A percentile compares a stretch with the other conserved stretches of the same genome.
phyloP scores from a whole-genome alignment of 2,797 vertebrate species.

The Hemitrygon akajei region DNA sequence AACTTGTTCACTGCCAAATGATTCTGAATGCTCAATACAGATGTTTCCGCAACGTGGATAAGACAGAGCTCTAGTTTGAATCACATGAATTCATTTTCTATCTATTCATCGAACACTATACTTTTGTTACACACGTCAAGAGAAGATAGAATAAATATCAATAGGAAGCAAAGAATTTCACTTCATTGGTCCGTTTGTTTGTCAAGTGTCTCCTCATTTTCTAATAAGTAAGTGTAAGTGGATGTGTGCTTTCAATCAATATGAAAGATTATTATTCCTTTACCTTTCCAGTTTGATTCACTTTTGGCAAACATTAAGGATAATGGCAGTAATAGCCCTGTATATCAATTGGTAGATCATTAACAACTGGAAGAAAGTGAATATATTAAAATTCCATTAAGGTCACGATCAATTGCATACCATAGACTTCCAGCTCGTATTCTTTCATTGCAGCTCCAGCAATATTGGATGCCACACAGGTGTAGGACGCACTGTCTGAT shows the following conservation, averaged over 20 bases:
- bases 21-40: neutral
- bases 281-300: neutral
- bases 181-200: neutral
- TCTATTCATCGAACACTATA: neutral
- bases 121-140: neutral
- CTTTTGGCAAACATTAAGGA: neutral
- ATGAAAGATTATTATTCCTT: neutral
- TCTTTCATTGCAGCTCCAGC: conserved; percentile 73
- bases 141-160: neutral
- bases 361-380: neutral
- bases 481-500: conserved; percentile 74
- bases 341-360: neutral
- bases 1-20: neutral
- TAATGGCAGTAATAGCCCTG: neutral
- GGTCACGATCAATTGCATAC: conserved; percentile 53
- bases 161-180: neutral
- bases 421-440: conserved; percentile 80
- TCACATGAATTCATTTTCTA: neutral
- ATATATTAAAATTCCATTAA: neutral
- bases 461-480: conserved; percentile 72
- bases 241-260: neutral
- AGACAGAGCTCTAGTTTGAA: neutral
- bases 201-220: neutral
- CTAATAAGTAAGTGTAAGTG: neutral
- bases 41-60: neutral